A percentile compares a stretch with the other conserved stretches of the same genome.
phyloP scores from a whole-genome alignment of 2,888 invertebrate genomes.

The Podotricha telesiphe region DNA sequence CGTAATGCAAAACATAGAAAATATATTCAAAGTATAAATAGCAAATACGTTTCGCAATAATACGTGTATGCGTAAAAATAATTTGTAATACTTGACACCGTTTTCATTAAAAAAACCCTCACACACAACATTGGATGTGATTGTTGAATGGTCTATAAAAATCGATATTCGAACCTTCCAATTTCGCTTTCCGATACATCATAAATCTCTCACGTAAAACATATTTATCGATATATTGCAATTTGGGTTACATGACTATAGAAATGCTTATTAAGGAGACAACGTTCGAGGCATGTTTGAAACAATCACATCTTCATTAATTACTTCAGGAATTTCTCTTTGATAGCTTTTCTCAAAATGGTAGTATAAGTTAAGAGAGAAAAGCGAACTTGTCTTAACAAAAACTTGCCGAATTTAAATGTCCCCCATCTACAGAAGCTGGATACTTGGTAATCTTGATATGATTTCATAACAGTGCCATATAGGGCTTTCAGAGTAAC shows the following conservation, averaged over 20 bases:
- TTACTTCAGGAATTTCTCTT: conserved; percentile 71
- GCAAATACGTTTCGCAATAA: conserved; percentile 13
- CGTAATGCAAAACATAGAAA: neutral
- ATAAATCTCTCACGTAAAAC: conserved; percentile 73
- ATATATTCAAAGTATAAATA: neutral
- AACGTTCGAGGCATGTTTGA: conserved; percentile 63
- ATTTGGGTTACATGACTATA: conserved; percentile 67
- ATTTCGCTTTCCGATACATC: conserved; percentile 76
- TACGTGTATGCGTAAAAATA: neutral
- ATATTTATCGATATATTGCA: conserved; percentile 63
- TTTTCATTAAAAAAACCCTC: conserved; percentile 38
- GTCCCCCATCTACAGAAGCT: conserved; percentile 45
- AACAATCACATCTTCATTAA: conserved; percentile 81
- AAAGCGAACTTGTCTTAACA: conserved; percentile 40
- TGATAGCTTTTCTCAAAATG: conserved; percentile 49
- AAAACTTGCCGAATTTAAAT: conserved; percentile 51
- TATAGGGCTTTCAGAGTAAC: conserved; percentile 40
- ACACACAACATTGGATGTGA: conserved; percentile 64
- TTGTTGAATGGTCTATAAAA: conserved; percentile 78
- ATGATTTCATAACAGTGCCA: conserved; percentile 50
- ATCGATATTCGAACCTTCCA: conserved; percentile 72
- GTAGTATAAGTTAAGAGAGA: conserved; percentile 46
- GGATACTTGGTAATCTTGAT: conserved; percentile 47
- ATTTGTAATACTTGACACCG: conserved; percentile 35
- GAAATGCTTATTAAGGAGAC: conserved; percentile 64